Percentiles rank a stretch among this genome's conserved stretches.
Conservation (phyloP, 2,888 invertebrate species). For the Priapulus caudatus region DNA sequence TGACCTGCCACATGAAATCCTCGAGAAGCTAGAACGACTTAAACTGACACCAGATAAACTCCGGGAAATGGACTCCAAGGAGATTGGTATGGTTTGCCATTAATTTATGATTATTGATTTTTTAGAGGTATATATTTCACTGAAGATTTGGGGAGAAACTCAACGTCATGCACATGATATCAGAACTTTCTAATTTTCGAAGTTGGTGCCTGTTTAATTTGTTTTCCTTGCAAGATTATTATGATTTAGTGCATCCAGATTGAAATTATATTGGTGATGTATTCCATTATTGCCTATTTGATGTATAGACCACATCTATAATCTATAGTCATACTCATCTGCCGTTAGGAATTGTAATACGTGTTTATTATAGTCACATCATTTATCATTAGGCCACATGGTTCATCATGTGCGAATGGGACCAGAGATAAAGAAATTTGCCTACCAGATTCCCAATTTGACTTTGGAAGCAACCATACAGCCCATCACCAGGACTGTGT, state of each 20-base stretch:
- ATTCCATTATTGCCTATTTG: too few species aligned
- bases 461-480: constrained; percentile 72
- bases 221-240: too few species aligned
- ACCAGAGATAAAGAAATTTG: constrained; percentile 62
- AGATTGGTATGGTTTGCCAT: constrained; percentile 52
- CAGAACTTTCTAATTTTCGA: too few species aligned
- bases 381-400: constrained; percentile 48
- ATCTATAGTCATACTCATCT: too few species aligned
- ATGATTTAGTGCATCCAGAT: too few species aligned
- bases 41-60: constrained; percentile 61
- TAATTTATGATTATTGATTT: constrained; percentile 7
- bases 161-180: too few species aligned
- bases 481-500: constrained; percentile 85
- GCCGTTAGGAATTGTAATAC: too few species aligned
- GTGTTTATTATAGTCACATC: too few species aligned
- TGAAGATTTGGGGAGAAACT: too few species aligned
- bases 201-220: too few species aligned
- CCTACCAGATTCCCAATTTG: constrained; percentile 69
- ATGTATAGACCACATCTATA: too few species aligned
- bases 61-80: constrained; percentile 71
- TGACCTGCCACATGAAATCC: constrained; percentile 55
- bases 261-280: too few species aligned
- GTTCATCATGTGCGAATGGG: constrained; percentile 65
- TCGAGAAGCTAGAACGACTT: constrained; percentile 63
- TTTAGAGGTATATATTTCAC: constrained; percentile 13